A percentile compares a stretch with the other conserved stretches of the same genome.
Conservation (phyloP, 2,888 invertebrate genomes). For the Diarsia rubi region DNA sequence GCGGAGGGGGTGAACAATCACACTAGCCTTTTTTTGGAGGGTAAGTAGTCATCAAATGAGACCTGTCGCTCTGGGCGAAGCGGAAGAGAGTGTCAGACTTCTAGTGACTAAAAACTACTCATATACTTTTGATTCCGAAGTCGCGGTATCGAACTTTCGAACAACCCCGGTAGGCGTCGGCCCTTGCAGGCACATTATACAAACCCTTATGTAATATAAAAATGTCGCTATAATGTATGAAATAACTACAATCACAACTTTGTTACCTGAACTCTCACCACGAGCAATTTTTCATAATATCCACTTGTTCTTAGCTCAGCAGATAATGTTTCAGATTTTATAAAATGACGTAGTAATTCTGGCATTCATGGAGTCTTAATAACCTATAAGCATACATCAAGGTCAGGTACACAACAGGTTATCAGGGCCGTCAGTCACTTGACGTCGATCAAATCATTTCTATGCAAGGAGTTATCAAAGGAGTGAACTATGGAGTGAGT, state of each 20-base stretch:
- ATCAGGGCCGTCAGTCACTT: slow-evolving; percentile 10
- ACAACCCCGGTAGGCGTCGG: no score
- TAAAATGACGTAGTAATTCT: background rate
- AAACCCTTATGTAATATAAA: background rate
- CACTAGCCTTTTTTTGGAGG: no score
- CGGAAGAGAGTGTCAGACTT: no score
- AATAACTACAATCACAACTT: background rate
- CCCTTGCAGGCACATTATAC: no score
- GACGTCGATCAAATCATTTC: slow-evolving; percentile 17
- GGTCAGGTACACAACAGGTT: slow-evolving; percentile 1
- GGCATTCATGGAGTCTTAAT: background rate
- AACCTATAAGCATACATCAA: background rate
- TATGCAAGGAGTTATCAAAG: slow-evolving; percentile 27
- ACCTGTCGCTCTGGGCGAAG: no score
- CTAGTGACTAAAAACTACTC: no score
- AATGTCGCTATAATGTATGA: background rate
- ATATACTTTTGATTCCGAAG: no score
- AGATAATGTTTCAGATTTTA: background rate
- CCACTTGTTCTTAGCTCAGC: background rate
- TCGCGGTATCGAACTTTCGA: no score
- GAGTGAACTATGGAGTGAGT: slow-evolving; percentile 3
- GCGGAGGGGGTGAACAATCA: background rate
- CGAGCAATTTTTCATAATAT: background rate
- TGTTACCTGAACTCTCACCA: background rate
- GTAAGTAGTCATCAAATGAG: no score